Base-by-base conservation (phyloP, 2,888 invertebrate species). In the Rhopalosiphum nymphaeae region DNA sequence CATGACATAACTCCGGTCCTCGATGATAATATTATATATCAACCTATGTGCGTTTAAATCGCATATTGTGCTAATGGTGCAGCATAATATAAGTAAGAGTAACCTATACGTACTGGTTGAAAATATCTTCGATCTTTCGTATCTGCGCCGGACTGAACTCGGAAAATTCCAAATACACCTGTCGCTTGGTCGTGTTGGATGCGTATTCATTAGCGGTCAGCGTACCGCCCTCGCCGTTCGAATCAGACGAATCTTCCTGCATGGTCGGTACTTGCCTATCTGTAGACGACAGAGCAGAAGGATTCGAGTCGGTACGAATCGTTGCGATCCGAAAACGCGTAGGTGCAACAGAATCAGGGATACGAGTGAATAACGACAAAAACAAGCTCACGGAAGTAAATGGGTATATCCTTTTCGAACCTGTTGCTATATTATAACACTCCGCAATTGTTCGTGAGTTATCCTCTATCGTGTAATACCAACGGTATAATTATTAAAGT, bases 71-170 rank as follows among this genome's bases (percentile, higher is more conserved):
- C 53, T 13, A 21, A 21, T 53, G 53, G 5, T 21, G 3, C 53
- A 21, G 16, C 13, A 49, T 13, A 49, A 49, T 36, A 67, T n/a
- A 78, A 36, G 21, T 36, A 21, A 78, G n/a, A 36, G 21, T 36
- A 21, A 78, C 36, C 21, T 21, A 36, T 78, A 87, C 90, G 49
- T 61, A 94, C 93, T 85, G 89, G 11, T 91, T 61, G 42, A 94
- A 94, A 26, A 94, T 16, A 11, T 90, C 90, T 91, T 94, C 93
- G 61, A 94, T 86, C 44, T 86, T 57, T 42, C 67, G 86, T n/a
- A 94, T 86, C 42, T 94, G 93, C 42, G 85, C 85, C 42, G 93
- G 61, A n/a, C 93, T 91, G 86, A 90, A 94, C 85, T 94, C 85
- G 10, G 93, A 90, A 21, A 94, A 94, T 29, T 94, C 93, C 90